These are phyloP conservation scores for Reinhardtius hippoglossoides DNA, from an alignment of 2,113 vertebrate species.

Conservation along the genomic window DNA sequence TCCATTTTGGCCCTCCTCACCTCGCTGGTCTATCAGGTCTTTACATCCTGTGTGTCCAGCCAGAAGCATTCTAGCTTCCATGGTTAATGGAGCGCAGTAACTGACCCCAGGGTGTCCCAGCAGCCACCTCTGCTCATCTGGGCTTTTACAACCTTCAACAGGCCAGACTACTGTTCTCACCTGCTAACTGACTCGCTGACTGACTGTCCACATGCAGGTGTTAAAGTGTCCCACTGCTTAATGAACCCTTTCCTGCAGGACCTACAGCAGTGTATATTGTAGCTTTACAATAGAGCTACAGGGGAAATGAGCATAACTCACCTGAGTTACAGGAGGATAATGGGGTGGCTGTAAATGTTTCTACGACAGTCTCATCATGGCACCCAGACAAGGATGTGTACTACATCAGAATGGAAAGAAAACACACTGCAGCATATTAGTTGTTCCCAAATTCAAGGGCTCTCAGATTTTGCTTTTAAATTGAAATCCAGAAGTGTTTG, in stretches of 20 bases:
- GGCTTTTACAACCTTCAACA: slow-evolving; percentile 29
- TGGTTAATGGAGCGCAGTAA: slow-evolving; percentile 49
- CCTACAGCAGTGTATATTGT: slow-evolving; percentile 65
- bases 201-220: slow-evolving; percentile 57
- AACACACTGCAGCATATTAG: not conserved
- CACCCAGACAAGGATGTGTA: slow-evolving; percentile 38
- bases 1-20: slow-evolving; percentile 52
- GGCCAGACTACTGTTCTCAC: slow-evolving; percentile 48
- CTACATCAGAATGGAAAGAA: slow-evolving; percentile 11
- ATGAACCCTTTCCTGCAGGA: slow-evolving; percentile 65
- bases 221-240: slow-evolving; percentile 49
- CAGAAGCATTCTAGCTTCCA: slow-evolving; percentile 5
- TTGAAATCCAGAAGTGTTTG: not conserved
- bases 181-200: slow-evolving; percentile 45
- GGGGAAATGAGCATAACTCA: slow-evolving; percentile 24
- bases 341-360: slow-evolving; percentile 43
- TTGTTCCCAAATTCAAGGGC: not conserved
- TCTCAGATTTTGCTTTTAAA: not conserved
- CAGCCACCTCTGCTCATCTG: slow-evolving; percentile 22
- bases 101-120: slow-evolving; percentile 22
- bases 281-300: slow-evolving; percentile 39
- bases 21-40: slow-evolving; percentile 49
- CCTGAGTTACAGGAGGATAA: not conserved
- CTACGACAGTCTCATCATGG: not conserved
- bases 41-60: slow-evolving; percentile 37